Evolutionary conservation across 2,888 invertebrate species (phyloP).

Genomic region (Autographa gamma): DNA sequence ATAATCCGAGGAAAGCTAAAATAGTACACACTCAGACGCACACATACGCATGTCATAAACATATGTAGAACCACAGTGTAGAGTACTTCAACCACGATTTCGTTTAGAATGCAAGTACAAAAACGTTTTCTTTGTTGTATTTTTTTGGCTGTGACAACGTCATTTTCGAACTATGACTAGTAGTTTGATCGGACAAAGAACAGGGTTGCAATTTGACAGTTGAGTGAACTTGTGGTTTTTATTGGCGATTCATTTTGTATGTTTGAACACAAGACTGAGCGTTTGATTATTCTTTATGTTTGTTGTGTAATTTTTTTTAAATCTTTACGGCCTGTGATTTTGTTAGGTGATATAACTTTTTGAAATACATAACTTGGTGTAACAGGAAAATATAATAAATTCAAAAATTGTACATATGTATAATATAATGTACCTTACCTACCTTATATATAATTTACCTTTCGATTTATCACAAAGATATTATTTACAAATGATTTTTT

Average conservation of each 20-base stretch:
- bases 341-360: background rate
- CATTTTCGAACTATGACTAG: conserved; percentile 52
- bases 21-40: conserved; percentile 52
- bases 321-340: background rate
- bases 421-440: no score
- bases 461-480: no score
- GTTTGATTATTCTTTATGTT: conserved; percentile 13
- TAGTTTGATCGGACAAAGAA: conserved; percentile 65
- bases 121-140: conserved; percentile 38
- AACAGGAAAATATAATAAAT: background rate
- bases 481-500: no score
- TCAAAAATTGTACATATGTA: no score
- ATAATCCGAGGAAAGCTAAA: conserved; percentile 41
- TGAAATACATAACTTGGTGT: background rate
- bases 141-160: conserved; percentile 61
- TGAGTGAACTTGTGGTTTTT: conserved; percentile 63
- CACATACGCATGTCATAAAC: conserved; percentile 34
- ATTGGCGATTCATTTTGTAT: conserved; percentile 13
- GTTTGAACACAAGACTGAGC: conserved; percentile 9
- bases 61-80: conserved; percentile 53
- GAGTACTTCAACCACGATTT: conserved; percentile 28
- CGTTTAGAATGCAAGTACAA: conserved; percentile 32
- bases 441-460: no score
- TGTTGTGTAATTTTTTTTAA: background rate
- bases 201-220: conserved; percentile 64